Conservation (phyloP, 2,797 vertebrate species). For the Pipistrellus pygmaeus region DNA sequence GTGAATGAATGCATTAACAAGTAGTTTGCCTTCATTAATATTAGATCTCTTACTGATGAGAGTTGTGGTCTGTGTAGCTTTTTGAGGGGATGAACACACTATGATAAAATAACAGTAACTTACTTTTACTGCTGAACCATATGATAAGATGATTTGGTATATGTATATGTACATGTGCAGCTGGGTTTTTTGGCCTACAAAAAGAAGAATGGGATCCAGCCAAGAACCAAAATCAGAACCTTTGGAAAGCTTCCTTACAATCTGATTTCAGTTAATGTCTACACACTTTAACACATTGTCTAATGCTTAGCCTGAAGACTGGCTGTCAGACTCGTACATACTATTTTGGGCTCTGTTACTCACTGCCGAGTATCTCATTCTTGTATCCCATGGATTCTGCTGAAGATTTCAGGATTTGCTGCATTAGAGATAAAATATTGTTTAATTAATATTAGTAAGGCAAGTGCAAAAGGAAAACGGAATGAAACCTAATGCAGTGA, state of each 20-base stretch:
- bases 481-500: neutral
- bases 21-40: slow-evolving; percentile 69
- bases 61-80: slow-evolving; percentile 78
- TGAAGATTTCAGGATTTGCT: slow-evolving; percentile 52
- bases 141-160: slow-evolving; percentile 70
- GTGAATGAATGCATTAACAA: slow-evolving; percentile 43
- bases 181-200: slow-evolving; percentile 75
- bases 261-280: slow-evolving; percentile 82
- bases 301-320: slow-evolving; percentile 76
- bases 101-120: slow-evolving; percentile 82
- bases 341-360: slow-evolving; percentile 77
- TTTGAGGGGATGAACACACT: slow-evolving; percentile 66
- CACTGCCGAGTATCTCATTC: slow-evolving; percentile 68
- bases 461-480: slow-evolving; percentile 1
- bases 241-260: slow-evolving; percentile 80
- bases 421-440: neutral
- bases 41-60: slow-evolving; percentile 74
- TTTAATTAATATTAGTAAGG: slow-evolving; percentile 62
- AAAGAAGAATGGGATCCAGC: slow-evolving; percentile 75
- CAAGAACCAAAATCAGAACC: slow-evolving; percentile 81
- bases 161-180: slow-evolving; percentile 70
- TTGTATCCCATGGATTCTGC: slow-evolving; percentile 63
- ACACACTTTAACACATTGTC: slow-evolving; percentile 82
- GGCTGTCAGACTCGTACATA: slow-evolving; percentile 73
- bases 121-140: slow-evolving; percentile 79